phyloP scores from a whole-genome alignment of 2,113 vertebrate species.

The Cynocephalus volans region DNA sequence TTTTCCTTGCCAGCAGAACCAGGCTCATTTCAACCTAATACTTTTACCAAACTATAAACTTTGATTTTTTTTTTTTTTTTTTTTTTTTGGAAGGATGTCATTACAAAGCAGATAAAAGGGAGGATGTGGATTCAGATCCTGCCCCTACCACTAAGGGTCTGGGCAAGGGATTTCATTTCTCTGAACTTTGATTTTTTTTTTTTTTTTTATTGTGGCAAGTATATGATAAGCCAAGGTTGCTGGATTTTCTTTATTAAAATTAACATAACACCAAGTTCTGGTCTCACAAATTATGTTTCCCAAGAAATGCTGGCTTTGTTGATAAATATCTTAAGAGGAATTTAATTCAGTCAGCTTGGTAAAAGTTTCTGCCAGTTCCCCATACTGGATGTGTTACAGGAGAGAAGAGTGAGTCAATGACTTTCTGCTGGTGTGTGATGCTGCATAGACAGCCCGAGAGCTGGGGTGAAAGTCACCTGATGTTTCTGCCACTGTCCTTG shows the following conservation, averaged over 20 bases:
- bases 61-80: not conserved
- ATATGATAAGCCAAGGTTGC: not conserved
- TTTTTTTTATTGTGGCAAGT: not conserved
- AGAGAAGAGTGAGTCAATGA: not conserved
- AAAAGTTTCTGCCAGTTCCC: not conserved
- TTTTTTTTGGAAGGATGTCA: not conserved
- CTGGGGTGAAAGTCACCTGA: not conserved
- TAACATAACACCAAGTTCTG: not conserved
- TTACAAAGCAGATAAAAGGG: not conserved
- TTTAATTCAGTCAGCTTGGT: not conserved
- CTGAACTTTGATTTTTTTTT: not conserved
- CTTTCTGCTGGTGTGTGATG: not conserved
- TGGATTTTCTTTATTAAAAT: slow-evolving; percentile 11
- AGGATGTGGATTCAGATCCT: not conserved
- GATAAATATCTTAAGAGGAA: not conserved
- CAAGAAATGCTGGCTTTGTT: not conserved
- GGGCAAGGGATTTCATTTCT: not conserved
- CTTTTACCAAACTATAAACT: not conserved
- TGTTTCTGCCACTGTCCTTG: not conserved
- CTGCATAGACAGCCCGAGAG: not conserved
- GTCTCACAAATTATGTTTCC: not conserved
- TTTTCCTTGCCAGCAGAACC: not conserved
- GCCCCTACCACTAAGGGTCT: not conserved
- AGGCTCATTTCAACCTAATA: not conserved
- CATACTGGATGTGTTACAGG: not conserved